Evolutionary conservation across 1,140 invertebrate species (phyloP).

Genomic region (Heliothis subflexa): DNA sequence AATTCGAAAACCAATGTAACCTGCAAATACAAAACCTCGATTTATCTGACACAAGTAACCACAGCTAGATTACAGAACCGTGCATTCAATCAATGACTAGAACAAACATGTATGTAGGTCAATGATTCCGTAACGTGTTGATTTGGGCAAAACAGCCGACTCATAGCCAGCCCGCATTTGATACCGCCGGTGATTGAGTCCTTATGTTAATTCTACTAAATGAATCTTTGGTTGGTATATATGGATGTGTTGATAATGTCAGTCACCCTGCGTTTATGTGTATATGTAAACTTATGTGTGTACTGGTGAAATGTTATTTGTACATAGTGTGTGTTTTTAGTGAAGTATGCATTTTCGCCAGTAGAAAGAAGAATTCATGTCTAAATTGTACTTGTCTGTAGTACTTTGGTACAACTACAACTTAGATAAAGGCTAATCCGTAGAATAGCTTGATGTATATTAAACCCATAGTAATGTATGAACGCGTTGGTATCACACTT

Average conservation of each 20-base stretch:
- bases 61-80: constrained; percentile 26
- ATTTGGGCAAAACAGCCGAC: constrained; percentile 30
- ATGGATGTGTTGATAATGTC: background rate
- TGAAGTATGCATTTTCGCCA: no score
- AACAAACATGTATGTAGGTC: constrained; percentile 40
- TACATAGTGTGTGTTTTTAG: no score
- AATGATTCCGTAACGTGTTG: constrained; percentile 37
- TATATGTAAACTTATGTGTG: no score
- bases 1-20: background rate
- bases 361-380: no score
- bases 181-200: background rate
- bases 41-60: background rate
- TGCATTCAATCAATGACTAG: constrained; percentile 34
- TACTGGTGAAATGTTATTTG: no score
- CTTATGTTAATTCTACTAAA: constrained; percentile 14
- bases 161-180: constrained; percentile 18
- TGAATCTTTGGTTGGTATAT: background rate
- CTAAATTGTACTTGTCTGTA: no score
- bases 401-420: no score
- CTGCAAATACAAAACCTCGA: background rate
- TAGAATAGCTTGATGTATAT: no score
- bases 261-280: no score
- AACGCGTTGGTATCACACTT: no score
- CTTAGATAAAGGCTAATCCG: no score
- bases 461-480: no score